A percentile compares a stretch with the other conserved stretches of the same genome.
phyloP scores from a whole-genome alignment of 2,888 invertebrate genomes.

The Sphaerophoria taeniata region DNA sequence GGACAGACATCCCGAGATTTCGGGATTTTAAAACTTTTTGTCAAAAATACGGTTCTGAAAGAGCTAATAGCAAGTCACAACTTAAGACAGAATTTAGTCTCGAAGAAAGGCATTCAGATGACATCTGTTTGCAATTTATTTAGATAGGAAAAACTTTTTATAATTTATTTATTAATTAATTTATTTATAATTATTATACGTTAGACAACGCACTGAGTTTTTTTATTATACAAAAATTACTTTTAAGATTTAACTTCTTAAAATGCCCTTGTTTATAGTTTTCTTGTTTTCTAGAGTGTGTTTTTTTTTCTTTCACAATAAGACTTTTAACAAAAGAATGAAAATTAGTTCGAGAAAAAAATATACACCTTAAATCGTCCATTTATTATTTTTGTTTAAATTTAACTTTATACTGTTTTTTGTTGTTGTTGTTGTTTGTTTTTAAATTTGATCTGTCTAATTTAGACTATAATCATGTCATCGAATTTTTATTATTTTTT shows the following conservation, averaged over 20 bases:
- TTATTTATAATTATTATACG: conserved; percentile 27
- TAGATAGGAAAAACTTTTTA: not conserved
- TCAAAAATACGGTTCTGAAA: too few relatives aligned
- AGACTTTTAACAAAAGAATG: conserved; percentile 21
- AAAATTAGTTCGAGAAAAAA: conserved; percentile 11
- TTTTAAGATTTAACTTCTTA: conserved; percentile 60
- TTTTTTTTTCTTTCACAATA: not conserved
- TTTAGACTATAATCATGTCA: conserved; percentile 70
- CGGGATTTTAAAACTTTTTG: too few relatives aligned
- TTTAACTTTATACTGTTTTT: conserved; percentile 16
- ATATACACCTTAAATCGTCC: not conserved
- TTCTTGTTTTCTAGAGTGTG: conserved; percentile 28
- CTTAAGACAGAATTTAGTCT: too few relatives aligned
- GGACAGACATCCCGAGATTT: too few relatives aligned
- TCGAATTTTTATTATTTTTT: conserved; percentile 26
- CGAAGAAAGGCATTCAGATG: too few relatives aligned
- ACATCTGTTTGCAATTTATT: not conserved
- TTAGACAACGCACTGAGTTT: conserved; percentile 39
- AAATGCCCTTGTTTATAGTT: conserved; percentile 69
- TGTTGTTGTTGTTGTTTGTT: conserved; percentile 7
- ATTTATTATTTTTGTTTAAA: conserved; percentile 22
- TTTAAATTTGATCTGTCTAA: conserved; percentile 59
- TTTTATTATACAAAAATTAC: conserved; percentile 57
- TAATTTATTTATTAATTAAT: conserved; percentile 16
- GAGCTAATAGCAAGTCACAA: too few relatives aligned